These are phyloP conservation scores for Knipowitschia caucasica DNA, from an alignment of 2,797 vertebrate genomes.

Conservation along the genomic window DNA sequence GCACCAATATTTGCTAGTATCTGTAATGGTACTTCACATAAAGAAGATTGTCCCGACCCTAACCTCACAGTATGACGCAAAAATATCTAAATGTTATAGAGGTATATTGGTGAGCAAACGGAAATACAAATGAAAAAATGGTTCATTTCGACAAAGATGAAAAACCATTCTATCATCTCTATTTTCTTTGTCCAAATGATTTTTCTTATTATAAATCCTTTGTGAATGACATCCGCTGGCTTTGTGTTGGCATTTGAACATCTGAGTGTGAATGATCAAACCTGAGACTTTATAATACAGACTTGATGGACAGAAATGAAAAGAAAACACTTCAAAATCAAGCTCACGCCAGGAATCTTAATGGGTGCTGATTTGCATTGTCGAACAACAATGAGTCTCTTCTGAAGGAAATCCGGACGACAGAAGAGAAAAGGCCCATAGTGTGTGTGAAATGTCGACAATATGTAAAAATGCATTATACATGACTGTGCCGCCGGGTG, in stretches of 20 bases:
- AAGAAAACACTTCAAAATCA: background rate
- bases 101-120: too few relatives aligned
- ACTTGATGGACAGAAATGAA: constrained; percentile 6
- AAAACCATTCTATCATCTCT: constrained; percentile 6
- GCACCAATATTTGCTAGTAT: too few relatives aligned
- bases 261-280: constrained; percentile 7
- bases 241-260: background rate
- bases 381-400: background rate
- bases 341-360: background rate
- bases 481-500: background rate
- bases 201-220: constrained; percentile 18
- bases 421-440: background rate
- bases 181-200: background rate
- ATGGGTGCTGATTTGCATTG: background rate
- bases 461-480: background rate
- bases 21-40: too few relatives aligned
- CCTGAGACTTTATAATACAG: constrained; percentile 11
- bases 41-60: too few relatives aligned
- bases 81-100: too few relatives aligned
- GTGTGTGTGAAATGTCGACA: background rate
- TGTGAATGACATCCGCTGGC: background rate
- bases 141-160: too few relatives aligned
- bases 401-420: background rate
- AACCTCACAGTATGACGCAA: too few relatives aligned
- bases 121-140: too few relatives aligned